Conservation (phyloP, 2,888 invertebrate species). For the Agriopis leucophaearia region DNA sequence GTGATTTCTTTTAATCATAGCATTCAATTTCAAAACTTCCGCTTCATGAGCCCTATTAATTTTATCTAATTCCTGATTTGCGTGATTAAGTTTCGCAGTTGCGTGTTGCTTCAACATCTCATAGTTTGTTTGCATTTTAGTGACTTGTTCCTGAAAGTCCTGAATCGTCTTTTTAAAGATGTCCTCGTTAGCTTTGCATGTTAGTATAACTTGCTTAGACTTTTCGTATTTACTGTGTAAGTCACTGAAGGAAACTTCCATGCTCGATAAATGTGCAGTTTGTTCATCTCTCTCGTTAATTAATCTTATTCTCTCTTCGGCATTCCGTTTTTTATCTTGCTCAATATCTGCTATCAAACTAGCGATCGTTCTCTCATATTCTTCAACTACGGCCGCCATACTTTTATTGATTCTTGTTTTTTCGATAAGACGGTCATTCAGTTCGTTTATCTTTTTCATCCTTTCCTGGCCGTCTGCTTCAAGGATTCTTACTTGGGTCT, state of each 20-base stretch:
- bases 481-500: constrained; percentile 71
- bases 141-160: constrained; percentile 89
- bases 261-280: constrained; percentile 86
- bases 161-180: constrained; percentile 89
- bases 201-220: constrained; percentile 86
- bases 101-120: constrained; percentile 95
- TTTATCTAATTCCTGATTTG: constrained; percentile 93
- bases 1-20: constrained; percentile 95
- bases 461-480: constrained; percentile 70
- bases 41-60: constrained; percentile 90
- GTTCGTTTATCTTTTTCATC: constrained; percentile 70
- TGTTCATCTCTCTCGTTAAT: constrained; percentile 88
- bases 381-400: constrained; percentile 90
- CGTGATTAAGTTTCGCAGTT: constrained; percentile 91
- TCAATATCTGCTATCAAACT: constrained; percentile 91
- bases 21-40: constrained; percentile 94
- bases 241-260: constrained; percentile 88
- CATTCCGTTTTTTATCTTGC: constrained; percentile 87
- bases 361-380: constrained; percentile 93
- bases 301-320: constrained; percentile 82
- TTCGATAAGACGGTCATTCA: constrained; percentile 72
- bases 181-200: constrained; percentile 88
- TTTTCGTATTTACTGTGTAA: constrained; percentile 89
- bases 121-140: constrained; percentile 93
- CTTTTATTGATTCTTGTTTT: constrained; percentile 81